Evolutionary conservation across 1,140 invertebrate genomes (phyloP), one percentile per base, ranked within the genome.

Genomic region (Hylaeus volcanicus): DNA sequence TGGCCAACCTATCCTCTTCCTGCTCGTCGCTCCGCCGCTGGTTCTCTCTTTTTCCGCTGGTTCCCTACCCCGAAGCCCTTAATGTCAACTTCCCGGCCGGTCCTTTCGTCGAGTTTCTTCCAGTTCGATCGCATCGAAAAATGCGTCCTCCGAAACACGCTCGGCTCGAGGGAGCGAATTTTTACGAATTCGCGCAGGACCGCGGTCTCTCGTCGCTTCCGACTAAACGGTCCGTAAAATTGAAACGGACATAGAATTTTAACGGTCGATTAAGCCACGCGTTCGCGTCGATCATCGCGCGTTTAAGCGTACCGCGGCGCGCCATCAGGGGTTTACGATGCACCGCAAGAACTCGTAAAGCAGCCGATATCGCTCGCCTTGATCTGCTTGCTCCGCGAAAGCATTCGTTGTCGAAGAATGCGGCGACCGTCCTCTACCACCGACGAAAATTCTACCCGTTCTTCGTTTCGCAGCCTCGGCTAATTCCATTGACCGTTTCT

Each of bases 41-140:
- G 48, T 64, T 73, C 53, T 26, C 12, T 65, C 76, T 64, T 68
- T 70, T 41, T 60, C n/a, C 45, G n/a, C 45, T 12, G 56, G 41
- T 15, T 51, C 58, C 37, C 68, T 61, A 5, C 41, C 56, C 61
- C 70, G 69, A 64, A 41, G 55, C 69, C 73, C 68, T 71, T 82
- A 74, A 84, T 82, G 79, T 84, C 82, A 84, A 82, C 82, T 84
- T 84, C 71, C 82, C 82, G 79, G 51, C 74, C 15, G 66, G 60
- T 55, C 79, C 64, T 82, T 82, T 79, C 81, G 81, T 79, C 69
- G 69, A 53, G 80, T 37, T 53, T 70, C 74, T 70, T 77, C 65
- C 60, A 58, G 60, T 70, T 75, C 64, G 55, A 39, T 79, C 73
- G 15, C 51, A 9, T 63, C 51, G 64, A 66, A 69, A 76, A 68